Evolutionary conservation across 2,113 vertebrate genomes (phyloP).

Genomic region (Hypomesus transpacificus): DNA sequence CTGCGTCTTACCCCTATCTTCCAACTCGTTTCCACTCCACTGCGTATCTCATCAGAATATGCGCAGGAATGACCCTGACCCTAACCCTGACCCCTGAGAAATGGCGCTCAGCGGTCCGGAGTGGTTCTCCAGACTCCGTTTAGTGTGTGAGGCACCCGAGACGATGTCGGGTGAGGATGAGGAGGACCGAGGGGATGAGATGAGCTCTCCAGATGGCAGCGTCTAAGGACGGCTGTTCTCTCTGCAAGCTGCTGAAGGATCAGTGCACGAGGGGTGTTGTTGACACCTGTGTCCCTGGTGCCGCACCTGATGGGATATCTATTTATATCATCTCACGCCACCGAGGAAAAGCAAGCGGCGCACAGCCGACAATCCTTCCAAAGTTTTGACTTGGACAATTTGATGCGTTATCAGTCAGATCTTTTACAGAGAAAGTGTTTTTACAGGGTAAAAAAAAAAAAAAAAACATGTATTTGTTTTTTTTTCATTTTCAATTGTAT

Average conservation of each 20-base stretch:
- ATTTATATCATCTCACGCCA: constrained; percentile 58
- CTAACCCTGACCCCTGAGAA: constrained; percentile 37
- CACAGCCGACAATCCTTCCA: too few species aligned
- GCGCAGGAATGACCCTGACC: constrained; percentile 31
- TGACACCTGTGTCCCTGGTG: constrained; percentile 63
- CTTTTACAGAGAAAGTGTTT: constrained; percentile 11
- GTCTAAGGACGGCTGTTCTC: constrained; percentile 42
- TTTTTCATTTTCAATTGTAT: too few species aligned
- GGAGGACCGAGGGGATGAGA: constrained; percentile 15
- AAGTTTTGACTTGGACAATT: too few species aligned
- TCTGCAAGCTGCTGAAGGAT: too few species aligned
- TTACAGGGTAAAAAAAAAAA: too few species aligned
- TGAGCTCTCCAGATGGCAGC: constrained; percentile 55
- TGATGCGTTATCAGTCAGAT: constrained; percentile 1
- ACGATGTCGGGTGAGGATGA: constrained; percentile 33
- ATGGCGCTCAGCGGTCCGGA: constrained; percentile 7
- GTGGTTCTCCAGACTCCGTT: neutral
- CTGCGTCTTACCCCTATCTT: constrained; percentile 1
- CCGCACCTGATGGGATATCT: constrained; percentile 51
- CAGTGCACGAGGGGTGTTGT: constrained; percentile 39
- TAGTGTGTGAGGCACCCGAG: neutral
- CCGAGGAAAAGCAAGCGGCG: constrained; percentile 49
- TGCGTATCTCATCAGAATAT: constrained; percentile 43
- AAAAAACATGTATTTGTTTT: too few species aligned
- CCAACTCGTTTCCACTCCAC: constrained; percentile 27